Evolutionary conservation across 2,888 invertebrate genomes (phyloP), one percentile per base, ranked within the genome.

Genomic region (Phytoseiulus persimilis): DNA sequence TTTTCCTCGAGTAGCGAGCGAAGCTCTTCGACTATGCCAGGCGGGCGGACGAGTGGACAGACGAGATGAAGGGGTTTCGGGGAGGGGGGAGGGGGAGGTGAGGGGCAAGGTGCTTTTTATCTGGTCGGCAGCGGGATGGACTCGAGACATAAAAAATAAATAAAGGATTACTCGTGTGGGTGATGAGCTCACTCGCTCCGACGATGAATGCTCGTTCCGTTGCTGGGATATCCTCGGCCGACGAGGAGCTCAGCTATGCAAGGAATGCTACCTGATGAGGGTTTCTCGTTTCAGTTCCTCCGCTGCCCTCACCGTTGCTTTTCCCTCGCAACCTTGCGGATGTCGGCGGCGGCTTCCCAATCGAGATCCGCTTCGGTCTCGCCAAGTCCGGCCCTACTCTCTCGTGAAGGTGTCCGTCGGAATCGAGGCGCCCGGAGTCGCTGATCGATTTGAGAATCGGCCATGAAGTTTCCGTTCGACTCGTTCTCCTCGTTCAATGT

Each of bases 151-250:
- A 87, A 87, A 87, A 87, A 87, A 33, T 31, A 87, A 31, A 87
- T 87, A 87, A 87, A 87, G 87, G 87, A 87, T 87, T 87, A 87
- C 87, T 87, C 87, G 65, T 87, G 87, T 39, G 87, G 87, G 87
- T 33, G 65, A 65, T 65, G 65, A 65, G 65, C 65, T 65, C 65
- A 9, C 39, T 39, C 39, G 65, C 65, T 65, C 65, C 28, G 65
- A 28, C 65, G 65, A 65, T 65, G 65, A 65, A 65, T 65, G 65
- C 65, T 65, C 65, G 65, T 23, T 65, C 65, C 9, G 65, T 65
- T 65, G 65, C 65, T 23, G 65, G 65, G 65, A 65, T 65, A 65
- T 28, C 23, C 65, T 65, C 65, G 28, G 65, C 28, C 65, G 65
- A 65, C 65, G 65, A 65, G 65, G 65, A 65, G 65, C 18, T 28